Base-by-base conservation (phyloP, 2,888 invertebrate genomes). In the Azorinus chamasolen region DNA sequence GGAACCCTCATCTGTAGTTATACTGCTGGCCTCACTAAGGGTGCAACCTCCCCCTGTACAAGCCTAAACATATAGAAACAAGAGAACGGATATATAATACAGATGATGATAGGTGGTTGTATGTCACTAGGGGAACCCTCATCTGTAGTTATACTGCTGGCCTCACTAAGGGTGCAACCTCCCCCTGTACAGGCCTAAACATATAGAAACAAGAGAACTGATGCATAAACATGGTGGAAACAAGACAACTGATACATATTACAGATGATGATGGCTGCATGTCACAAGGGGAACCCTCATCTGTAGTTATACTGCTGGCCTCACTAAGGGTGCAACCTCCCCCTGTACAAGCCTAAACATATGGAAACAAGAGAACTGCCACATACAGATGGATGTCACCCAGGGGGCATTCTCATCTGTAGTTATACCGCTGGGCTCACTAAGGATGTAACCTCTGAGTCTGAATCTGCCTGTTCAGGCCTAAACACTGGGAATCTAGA, bases 21-120 rank as follows among this genome's bases (percentile, higher is more conserved):
- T 88, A 48, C 65, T 69, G 20, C 84, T 80, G 8, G 87, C 51
- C n/a, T 85, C 79, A 83, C 92, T 92, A 12, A 73, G 22, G 0
- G 88, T 88, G 79, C 93, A 93, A 0, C 93, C 93, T 54, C 92
- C 93, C 1, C 87, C 89, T 5, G 93, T 93, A 80, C 93, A 93
- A 1, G 92, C 92, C 92, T 92, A 68, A 1, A 84, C 58, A n/a
- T 18, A 58, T 5, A 58, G 16, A 32, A 46, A n/a, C n/a, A n/a
- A n/a, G n/a, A n/a, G n/a, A n/a, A n/a, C n/a, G n/a, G 18, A 24
- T 24, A 1, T 16, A 41, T 10, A 41, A 12, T 41, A 16, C 41
- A 89, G 32, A 83, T 87, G 20, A 92, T 84, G 12, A 79, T 71
- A 8, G 93, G 93, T 6, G 69, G 72, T 1, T 72, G 78, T 1